A percentile compares a stretch with the other conserved stretches of the same genome.
Conservation (phyloP, 2,888 invertebrate genomes). For the Cosmorhoe ocellata region DNA sequence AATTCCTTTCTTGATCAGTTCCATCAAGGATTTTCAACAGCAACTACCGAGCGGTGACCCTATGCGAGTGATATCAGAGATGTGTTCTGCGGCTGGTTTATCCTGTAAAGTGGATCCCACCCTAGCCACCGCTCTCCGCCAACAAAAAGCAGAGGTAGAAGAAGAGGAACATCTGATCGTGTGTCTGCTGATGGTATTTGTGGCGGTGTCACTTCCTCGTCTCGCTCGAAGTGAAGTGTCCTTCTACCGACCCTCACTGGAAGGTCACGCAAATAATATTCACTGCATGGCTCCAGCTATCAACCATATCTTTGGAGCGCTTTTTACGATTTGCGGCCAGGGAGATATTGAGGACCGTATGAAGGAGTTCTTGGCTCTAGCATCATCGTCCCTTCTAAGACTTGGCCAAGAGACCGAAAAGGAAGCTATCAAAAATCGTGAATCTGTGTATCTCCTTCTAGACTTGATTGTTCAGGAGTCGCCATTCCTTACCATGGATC, state of each 20-base stretch:
- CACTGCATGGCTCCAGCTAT: constrained; percentile 99
- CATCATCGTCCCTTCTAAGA: constrained; percentile 96
- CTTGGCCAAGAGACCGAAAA: constrained; percentile 98
- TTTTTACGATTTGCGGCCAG: constrained; percentile 97
- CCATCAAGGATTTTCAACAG: constrained; percentile 96
- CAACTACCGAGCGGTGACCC: constrained; percentile 95
- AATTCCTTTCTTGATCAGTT: constrained; percentile 97
- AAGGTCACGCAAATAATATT: constrained; percentile 99
- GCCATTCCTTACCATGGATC: constrained; percentile 98
- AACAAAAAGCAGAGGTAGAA: constrained; percentile 93
- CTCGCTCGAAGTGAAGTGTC: constrained; percentile 95
- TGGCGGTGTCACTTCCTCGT: constrained; percentile 98
- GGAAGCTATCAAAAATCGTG: constrained; percentile 95
- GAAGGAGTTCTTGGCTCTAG: constrained; percentile 96
- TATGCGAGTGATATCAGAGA: constrained; percentile 95
- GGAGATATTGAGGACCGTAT: constrained; percentile 98
- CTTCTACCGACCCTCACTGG: constrained; percentile 92
- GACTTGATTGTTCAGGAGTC: constrained; percentile 99
- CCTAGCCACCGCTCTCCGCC: constrained; percentile 92
- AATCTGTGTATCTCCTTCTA: constrained; percentile 97
- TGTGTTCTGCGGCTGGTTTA: constrained; percentile 98
- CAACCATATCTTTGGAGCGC: constrained; percentile 96
- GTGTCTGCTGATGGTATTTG: constrained; percentile 98
- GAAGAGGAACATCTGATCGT: constrained; percentile 97
- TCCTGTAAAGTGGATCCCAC: constrained; percentile 97